phyloP scores from a whole-genome alignment of 2,113 vertebrate species.

The Poeciliopsis retropinna region DNA sequence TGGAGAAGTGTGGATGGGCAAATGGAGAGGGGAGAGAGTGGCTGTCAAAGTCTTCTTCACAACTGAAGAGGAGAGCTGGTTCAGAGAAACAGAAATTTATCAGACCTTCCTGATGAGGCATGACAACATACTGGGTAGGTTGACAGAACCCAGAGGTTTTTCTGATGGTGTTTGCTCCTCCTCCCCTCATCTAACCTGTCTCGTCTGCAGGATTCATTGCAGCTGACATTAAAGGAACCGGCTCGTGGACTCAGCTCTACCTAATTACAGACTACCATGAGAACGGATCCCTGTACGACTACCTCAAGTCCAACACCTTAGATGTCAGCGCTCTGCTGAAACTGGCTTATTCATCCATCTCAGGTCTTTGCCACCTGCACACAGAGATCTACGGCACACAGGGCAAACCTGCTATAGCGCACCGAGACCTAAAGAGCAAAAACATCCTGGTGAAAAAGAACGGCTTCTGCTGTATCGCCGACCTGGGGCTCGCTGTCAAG shows the following conservation, averaged over 20 bases:
- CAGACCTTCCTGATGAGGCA: conserved; percentile 99
- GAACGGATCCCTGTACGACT: conserved; percentile 95
- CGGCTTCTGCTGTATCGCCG: conserved; percentile 94
- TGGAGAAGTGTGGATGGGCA: conserved; percentile 99
- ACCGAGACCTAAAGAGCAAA: conserved; percentile 97
- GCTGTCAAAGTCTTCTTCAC: conserved; percentile 99
- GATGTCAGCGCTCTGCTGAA: conserved; percentile 90
- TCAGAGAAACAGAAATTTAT: conserved; percentile 98
- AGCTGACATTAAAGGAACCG: conserved; percentile 97
- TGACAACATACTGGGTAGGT: conserved; percentile 96
- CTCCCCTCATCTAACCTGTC: background rate
- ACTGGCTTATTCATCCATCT: conserved; percentile 91
- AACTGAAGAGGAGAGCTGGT: conserved; percentile 98
- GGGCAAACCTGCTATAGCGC: conserved; percentile 96
- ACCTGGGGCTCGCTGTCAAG: conserved; percentile 95
- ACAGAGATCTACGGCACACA: conserved; percentile 98
- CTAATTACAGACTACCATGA: conserved; percentile 98
- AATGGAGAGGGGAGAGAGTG: conserved; percentile 95
- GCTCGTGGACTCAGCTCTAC: conserved; percentile 97
- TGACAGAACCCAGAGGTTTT: background rate
- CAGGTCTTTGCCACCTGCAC: conserved; percentile 95
- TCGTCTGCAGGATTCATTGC: conserved; percentile 90
- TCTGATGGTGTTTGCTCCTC: background rate
- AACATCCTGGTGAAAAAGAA: conserved; percentile 98
- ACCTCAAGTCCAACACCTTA: conserved; percentile 93